Base-by-base conservation (phyloP, 2,113 vertebrate species). In the Strix aluco region DNA sequence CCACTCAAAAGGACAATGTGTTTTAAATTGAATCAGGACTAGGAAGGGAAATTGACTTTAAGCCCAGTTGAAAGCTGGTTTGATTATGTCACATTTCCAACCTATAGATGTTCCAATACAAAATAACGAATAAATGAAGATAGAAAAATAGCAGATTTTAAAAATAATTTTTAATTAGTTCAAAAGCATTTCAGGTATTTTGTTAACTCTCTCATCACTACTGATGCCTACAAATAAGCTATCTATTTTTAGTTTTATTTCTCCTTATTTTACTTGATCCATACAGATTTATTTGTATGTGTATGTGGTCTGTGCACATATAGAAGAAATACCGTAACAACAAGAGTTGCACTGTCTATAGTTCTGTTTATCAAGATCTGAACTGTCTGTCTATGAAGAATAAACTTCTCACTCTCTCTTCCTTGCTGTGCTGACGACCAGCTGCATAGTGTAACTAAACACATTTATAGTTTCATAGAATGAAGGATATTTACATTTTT, bases 401-500 rank as follows among this genome's bases (percentile, higher is more conserved):
- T 44, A 85, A 69, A 23, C 51, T 85, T 38, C 82, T 95, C 61
- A 74, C 9, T 92, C 63, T 67, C 66, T 69, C 18, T 81, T 77
- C 47, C 46, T 46, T 90, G 18, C 87, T 93, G 65, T 91, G 89
- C 61, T 95, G 69, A 79, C 81, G 77, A 51, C 51, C 52, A 82
- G 29, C 71, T 97, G 71, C 42, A 42, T 6, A 81, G 58, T 44
- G 86, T 42, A 94, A 71, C 81, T 69, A 81, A 97, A 81, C 46
- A 62, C 36, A 25, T 65, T 66, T 88, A 70, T 38, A 79, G 36
- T 96, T 94, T 95, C 75, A 85, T 9, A 58, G 77, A 94, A 91
- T 86, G 72, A 44, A 85, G 51, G 46, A 6, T 88, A 93, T 97
- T 98, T 97, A 92, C 85, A 97, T 98, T 98, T 98, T 97, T 98